A percentile compares a stretch with the other conserved stretches of the same genome.
Evolutionary conservation across 37 sponge, comb jelly and placozoan genomes (phyloP).

Genomic region (Cliona cf. orientalis): DNA sequence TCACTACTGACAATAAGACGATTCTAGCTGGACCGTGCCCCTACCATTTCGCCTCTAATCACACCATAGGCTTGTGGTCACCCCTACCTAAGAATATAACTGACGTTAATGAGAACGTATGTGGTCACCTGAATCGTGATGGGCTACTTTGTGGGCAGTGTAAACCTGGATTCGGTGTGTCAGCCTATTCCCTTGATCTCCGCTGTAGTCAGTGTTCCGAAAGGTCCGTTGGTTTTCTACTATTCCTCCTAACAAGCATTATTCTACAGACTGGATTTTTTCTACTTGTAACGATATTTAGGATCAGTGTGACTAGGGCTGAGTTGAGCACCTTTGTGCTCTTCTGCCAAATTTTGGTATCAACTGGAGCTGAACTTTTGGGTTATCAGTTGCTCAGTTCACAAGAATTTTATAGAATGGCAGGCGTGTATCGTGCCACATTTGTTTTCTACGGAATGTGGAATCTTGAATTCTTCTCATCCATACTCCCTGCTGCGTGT

Average conservation of each 20-base stretch:
- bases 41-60: no score
- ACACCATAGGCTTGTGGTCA: no score
- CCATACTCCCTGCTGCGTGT: neutral
- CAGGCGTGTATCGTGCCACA: neutral
- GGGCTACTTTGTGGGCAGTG: conserved; percentile 31
- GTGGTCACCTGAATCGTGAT: conserved; percentile 12
- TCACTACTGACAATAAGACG: no score
- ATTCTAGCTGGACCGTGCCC: no score
- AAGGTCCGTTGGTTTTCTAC: neutral
- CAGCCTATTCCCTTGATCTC: neutral
- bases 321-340: neutral
- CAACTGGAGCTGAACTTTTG: no score
- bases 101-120: neutral
- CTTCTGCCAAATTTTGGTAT: neutral
- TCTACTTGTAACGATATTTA: neutral
- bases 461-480: conserved; percentile 12
- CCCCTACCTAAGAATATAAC: neutral
- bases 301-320: neutral
- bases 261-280: neutral
- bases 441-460: conserved; percentile 18
- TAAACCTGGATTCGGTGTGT: neutral
- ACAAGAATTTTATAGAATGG: no score
- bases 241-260: neutral
- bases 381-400: no score
- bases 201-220: neutral